These are phyloP conservation scores for Limosa lapponica DNA, from an alignment of 2,797 vertebrate genomes.

Conservation along the genomic window DNA sequence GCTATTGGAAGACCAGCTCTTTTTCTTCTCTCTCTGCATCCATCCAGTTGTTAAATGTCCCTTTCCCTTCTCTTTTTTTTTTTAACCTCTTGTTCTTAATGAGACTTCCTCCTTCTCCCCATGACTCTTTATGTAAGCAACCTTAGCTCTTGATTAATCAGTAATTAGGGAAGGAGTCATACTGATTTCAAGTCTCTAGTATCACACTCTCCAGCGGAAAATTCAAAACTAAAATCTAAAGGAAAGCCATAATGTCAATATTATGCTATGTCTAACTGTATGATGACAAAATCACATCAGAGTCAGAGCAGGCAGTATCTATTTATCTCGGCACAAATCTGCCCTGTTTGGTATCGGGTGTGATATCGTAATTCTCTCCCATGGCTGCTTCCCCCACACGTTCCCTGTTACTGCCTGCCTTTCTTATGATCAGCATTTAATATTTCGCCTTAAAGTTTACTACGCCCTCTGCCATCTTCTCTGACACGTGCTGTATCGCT, in stretches of 20 bases:
- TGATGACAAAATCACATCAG: conserved; percentile 24
- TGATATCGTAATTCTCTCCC: background rate
- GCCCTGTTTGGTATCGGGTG: background rate
- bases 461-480: background rate
- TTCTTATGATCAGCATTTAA: background rate
- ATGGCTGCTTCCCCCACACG: background rate
- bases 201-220: conserved; percentile 57
- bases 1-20: conserved; percentile 11
- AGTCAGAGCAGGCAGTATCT: background rate
- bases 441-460: conserved; percentile 11
- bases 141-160: conserved; percentile 75
- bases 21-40: background rate
- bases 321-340: background rate
- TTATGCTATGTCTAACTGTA: conserved; percentile 24
- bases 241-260: conserved; percentile 48
- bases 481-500: background rate
- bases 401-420: background rate
- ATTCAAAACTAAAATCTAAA: conserved; percentile 38
- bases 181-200: conserved; percentile 62
- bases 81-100: conserved; percentile 68
- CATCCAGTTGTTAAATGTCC: conserved; percentile 36
- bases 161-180: conserved; percentile 69
- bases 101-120: conserved; percentile 75
- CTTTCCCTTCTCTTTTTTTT: background rate
- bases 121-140: conserved; percentile 67